Evolutionary conservation across 2,888 invertebrate species (phyloP), one percentile per base, ranked within the genome.

Genomic region (Caenorhabditis sp.): DNA sequence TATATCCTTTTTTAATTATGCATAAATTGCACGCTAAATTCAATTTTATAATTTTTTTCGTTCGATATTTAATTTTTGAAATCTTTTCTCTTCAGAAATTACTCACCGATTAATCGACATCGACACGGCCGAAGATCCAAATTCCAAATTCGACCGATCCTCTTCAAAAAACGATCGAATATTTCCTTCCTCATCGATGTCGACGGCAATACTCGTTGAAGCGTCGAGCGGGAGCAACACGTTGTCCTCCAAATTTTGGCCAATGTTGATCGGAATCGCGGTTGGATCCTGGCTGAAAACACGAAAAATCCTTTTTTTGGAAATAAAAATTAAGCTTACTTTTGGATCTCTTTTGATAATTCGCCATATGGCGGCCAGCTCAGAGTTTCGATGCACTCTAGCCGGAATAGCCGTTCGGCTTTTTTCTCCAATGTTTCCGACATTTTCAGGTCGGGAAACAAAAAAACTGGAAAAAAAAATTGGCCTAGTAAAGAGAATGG

Each of bases 71-170:
- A n/a, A n/a, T n/a, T n/a, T n/a, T n/a, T n/a, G n/a, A n/a, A n/a
- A n/a, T n/a, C n/a, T n/a, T n/a, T n/a, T n/a, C n/a, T n/a, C n/a
- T n/a, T n/a, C n/a, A n/a, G n/a, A n/a, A n/a, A n/a, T n/a, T n/a
- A 43, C 43, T 10, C 43, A 43, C 78, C 73, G 54, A 21, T 69
- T 73, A 21, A 80, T 63, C 5, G 80, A 77, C 80, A 80, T 80
- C 1, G 76, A 80, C 5, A 63, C 64, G 17, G 67, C 67, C 0
- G 77, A 38, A 12, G 68, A 61, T 17, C 69, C 70, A 43, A 67
- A 31, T n/a, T 75, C 63, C 3, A 31, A 31, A 56, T 12, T 14
- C 4, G 36, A 17, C 23, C 63, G 52, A 14, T 4, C 25, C 23
- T 63, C 56, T 38, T 63, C 63, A 20, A 56, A 14, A 26, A 63